Evolutionary conservation across 2,113 vertebrate species (phyloP).

Genomic region (Rhynchomys soricoides): DNA sequence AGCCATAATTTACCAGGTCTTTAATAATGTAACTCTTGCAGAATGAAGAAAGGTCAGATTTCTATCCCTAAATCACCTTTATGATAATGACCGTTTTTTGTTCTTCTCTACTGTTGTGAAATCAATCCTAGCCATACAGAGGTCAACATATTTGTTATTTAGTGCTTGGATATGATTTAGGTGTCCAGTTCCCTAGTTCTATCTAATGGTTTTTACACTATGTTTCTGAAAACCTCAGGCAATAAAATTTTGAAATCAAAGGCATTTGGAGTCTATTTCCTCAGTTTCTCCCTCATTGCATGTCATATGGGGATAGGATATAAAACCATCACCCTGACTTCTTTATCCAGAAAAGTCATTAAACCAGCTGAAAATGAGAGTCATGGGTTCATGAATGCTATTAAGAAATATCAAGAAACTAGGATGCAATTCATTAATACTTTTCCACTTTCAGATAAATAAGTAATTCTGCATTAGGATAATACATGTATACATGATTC

Average conservation of each 20-base stretch:
- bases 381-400: background rate
- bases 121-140: constrained; percentile 57
- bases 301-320: background rate
- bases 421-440: background rate
- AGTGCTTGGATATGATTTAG: constrained; percentile 68
- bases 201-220: constrained; percentile 25
- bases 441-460: constrained; percentile 1
- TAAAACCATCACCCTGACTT: background rate
- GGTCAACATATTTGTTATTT: constrained; percentile 78
- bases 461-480: constrained; percentile 4
- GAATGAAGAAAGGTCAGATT: constrained; percentile 72
- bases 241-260: constrained; percentile 1
- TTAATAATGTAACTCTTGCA: constrained; percentile 77
- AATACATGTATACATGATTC: background rate
- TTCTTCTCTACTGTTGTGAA: constrained; percentile 65
- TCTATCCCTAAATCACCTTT: constrained; percentile 74
- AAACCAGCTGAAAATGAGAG: constrained; percentile 13
- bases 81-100: constrained; percentile 68
- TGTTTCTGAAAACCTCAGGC: constrained; percentile 9
- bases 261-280: constrained; percentile 32
- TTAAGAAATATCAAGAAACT: background rate
- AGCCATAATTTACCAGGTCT: constrained; percentile 72
- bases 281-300: background rate
- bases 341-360: background rate
- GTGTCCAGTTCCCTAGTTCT: constrained; percentile 43